Evolutionary conservation across 2,888 invertebrate genomes (phyloP).

Genomic region (Luperina nickerlii): DNA sequence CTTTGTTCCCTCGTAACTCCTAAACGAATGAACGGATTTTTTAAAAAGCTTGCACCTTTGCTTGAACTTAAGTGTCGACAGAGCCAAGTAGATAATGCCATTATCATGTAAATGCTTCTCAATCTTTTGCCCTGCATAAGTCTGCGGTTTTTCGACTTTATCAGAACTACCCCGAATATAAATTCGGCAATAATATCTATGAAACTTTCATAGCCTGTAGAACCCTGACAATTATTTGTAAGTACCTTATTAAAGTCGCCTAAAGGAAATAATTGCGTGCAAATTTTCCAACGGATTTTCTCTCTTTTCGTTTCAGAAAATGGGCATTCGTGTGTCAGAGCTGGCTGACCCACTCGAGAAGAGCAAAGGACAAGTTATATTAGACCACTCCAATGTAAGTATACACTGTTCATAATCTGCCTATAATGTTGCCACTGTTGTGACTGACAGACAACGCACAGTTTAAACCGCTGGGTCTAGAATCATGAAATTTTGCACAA

Average conservation of each 20-base stretch:
- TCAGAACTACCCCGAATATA: background rate
- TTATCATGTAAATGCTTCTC: background rate
- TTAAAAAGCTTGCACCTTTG: background rate
- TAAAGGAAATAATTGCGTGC: background rate
- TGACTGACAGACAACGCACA: no score
- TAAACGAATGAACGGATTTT: no score
- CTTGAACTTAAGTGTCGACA: background rate
- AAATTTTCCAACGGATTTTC: background rate
- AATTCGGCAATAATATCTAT: background rate
- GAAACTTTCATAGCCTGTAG: background rate
- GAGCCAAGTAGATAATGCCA: background rate
- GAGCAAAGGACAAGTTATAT: conserved; percentile 92
- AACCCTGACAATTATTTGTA: background rate
- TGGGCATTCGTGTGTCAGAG: conserved; percentile 92
- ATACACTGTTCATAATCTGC: background rate
- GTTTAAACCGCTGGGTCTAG: no score
- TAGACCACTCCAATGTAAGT: conserved; percentile 94
- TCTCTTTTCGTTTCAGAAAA: conserved; percentile 89
- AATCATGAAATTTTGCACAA: no score
- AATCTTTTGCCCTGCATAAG: background rate
- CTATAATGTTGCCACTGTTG: no score
- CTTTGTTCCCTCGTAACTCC: no score
- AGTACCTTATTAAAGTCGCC: background rate
- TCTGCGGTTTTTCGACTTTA: background rate
- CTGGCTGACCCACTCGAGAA: conserved; percentile 92